Base-by-base conservation (phyloP, 2,888 invertebrate genomes). In the Thymelicus sylvestris region DNA sequence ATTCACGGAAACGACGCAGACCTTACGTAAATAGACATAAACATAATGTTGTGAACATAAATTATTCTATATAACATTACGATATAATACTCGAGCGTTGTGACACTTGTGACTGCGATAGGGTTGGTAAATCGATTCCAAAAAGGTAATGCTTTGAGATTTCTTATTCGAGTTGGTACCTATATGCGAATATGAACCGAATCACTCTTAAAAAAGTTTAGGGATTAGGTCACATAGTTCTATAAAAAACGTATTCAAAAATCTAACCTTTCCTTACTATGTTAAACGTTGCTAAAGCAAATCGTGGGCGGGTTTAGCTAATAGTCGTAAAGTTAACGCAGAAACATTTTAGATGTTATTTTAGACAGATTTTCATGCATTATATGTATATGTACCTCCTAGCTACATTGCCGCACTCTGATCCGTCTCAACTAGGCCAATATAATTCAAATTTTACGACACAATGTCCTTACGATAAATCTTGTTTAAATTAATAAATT, bases 21-120 rank as follows among this genome's bases (percentile, higher is more conserved):
- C 80, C 81, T 83, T 83, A 83, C 81, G 83, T 82, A 85, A 86
- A 85, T 83, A 84, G 78, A 84, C 83, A 80, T 82, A 83, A 85
- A 85, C 85, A 85, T 81, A 80, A 76, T 75, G 78, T 83, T 83
- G 80, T 76, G 75, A 82, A 83, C 85, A 83, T 85, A 85, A 84
- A 85, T 85, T 80, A 83, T 77, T 77, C 50, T 65, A 64, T 65
- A 65, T 73, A 74, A 76, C 76, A 79, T 79, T 75, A 75, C 73
- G 74, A 72, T 75, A 72, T 74, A 74, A 70, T 74, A 74, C 65
- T 64, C 59, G 66, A 60, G 44, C 67, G 39, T 47, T 55, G 44
- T 66, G 67, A n/a, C n/a, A 67, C 70, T 72, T 55, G 44, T 66
- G 66, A 67, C 71, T 70, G 67, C 59, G 63, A 70, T 62, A 73